Evolutionary conservation across 2,888 invertebrate species (phyloP).

Genomic region (Mylabris sibirica): DNA sequence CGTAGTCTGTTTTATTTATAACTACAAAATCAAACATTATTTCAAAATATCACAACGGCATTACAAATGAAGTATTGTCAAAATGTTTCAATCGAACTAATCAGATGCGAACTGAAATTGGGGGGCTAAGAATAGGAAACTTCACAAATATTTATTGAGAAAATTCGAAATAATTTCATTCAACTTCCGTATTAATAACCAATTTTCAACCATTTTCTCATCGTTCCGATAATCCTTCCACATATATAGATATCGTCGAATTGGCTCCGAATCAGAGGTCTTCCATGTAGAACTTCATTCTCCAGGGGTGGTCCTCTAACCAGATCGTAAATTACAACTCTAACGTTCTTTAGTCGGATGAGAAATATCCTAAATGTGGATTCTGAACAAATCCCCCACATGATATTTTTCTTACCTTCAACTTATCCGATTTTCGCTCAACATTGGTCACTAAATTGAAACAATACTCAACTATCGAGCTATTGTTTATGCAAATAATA

Average conservation of each 20-base stretch:
- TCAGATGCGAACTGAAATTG: neutral
- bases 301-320: conserved; percentile 38
- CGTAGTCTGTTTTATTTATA: conserved; percentile 1
- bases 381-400: conserved; percentile 54
- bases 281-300: conserved; percentile 46
- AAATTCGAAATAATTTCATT: neutral
- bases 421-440: conserved; percentile 43
- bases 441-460: conserved; percentile 26
- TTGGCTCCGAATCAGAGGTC: conserved; percentile 44
- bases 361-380: conserved; percentile 52
- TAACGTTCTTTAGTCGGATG: conserved; percentile 45
- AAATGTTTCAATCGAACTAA: neutral
- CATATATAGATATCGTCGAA: conserved; percentile 40
- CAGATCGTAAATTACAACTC: conserved; percentile 47
- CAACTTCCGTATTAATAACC: neutral
- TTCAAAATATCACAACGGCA: neutral
- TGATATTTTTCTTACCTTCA: conserved; percentile 53
- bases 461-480: conserved; percentile 35
- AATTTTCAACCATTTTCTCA: conserved; percentile 19
- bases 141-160: no score
- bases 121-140: neutral
- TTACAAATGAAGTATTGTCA: neutral
- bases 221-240: conserved; percentile 37
- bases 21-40: conserved; percentile 7
- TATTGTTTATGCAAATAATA: conserved; percentile 33